These are phyloP conservation scores for Volucella inflata DNA, from an alignment of 2,888 invertebrate species.

Conservation along the genomic window DNA sequence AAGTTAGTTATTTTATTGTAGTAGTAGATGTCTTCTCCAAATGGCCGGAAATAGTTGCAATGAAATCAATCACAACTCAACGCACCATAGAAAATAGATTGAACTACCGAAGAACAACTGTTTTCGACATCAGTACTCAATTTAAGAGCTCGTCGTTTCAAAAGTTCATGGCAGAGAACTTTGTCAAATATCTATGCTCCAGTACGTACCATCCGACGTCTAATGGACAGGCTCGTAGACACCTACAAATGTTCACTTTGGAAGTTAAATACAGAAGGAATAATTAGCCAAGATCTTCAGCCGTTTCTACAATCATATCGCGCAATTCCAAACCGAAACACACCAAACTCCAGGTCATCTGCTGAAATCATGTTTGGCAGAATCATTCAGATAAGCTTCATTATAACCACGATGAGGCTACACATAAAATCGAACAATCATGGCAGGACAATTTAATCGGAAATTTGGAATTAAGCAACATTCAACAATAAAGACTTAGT, in stretches of 20 bases:
- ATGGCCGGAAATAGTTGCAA: conserved; percentile 80
- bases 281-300: too few relatives aligned
- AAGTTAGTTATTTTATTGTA: too few relatives aligned
- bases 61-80: conserved; percentile 66
- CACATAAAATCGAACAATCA: conserved; percentile 1
- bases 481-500: too few relatives aligned
- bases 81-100: conserved; percentile 68
- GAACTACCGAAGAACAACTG: conserved; percentile 36
- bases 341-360: conserved; percentile 52
- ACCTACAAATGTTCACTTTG: conserved; percentile 70
- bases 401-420: conserved; percentile 43
- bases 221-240: conserved; percentile 76
- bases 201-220: conserved; percentile 56
- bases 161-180: conserved; percentile 30
- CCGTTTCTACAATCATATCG: conserved; percentile 59
- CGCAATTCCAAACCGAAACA: too few relatives aligned
- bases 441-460: conserved; percentile 33
- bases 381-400: conserved; percentile 56
- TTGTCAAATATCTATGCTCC: conserved; percentile 37
- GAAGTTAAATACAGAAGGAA: too few relatives aligned
- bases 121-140: conserved; percentile 52
- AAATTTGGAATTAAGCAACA: not conserved
- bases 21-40: too few relatives aligned
- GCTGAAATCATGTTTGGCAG: conserved; percentile 67
- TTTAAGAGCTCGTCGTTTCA: conserved; percentile 47